Conservation (phyloP, 1,140 invertebrate species). For the Medauroidea extradentata region DNA sequence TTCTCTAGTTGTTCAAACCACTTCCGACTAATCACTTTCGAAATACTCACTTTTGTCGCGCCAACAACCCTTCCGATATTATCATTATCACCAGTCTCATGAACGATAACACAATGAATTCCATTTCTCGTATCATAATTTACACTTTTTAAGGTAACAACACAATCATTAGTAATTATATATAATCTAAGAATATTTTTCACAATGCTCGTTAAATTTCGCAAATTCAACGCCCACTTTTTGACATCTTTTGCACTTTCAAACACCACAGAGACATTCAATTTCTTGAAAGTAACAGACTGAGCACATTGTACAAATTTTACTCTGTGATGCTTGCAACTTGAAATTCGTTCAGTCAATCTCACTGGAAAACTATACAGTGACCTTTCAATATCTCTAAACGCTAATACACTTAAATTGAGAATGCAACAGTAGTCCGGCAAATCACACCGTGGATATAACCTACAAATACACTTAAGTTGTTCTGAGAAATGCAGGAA, state of each 20-base stretch:
- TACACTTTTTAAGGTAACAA: slow-evolving; percentile 4
- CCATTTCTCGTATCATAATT: background rate
- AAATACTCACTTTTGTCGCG: background rate
- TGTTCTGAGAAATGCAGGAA: background rate
- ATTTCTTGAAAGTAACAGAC: background rate
- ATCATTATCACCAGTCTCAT: background rate
- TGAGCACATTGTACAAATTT: background rate
- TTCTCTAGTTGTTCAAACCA: slow-evolving; percentile 3
- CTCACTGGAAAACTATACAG: background rate
- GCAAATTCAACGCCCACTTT: background rate
- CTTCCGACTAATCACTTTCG: background rate
- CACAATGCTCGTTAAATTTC: background rate
- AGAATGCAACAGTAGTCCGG: background rate
- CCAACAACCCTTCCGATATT: background rate
- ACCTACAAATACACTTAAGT: background rate
- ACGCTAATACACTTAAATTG: background rate
- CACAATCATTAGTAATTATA: background rate
- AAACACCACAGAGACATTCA: slow-evolving; percentile 4
- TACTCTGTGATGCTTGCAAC: background rate
- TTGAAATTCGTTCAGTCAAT: background rate
- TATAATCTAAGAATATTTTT: slow-evolving; percentile 2
- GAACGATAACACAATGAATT: slow-evolving; percentile 7
- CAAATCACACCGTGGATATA: slow-evolving; percentile 1
- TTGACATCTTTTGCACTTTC: background rate
- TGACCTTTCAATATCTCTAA: background rate